Percentiles rank a stretch among this genome's conserved stretches.
phyloP scores from a whole-genome alignment of 2,888 invertebrate species.

The Ischnura elegans region DNA sequence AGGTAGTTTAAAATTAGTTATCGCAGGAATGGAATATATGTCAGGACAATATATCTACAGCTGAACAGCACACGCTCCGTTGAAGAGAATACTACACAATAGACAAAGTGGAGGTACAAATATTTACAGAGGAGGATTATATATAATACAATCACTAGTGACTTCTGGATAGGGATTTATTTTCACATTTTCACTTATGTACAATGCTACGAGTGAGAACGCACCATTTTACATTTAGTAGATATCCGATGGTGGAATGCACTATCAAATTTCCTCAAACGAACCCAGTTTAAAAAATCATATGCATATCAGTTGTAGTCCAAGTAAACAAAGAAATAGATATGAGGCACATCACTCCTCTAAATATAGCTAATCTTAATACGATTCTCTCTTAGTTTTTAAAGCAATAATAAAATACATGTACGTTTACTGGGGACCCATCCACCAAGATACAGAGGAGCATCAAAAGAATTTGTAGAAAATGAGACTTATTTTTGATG shows the following conservation, averaged over 20 bases:
- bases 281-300: background rate
- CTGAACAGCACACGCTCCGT: background rate
- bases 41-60: background rate
- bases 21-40: background rate
- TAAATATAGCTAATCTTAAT: background rate
- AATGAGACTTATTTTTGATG: constrained; percentile 34
- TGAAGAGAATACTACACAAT: background rate
- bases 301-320: background rate
- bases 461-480: constrained; percentile 54
- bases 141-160: constrained; percentile 21
- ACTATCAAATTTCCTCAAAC: background rate
- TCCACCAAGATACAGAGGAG: background rate
- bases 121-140: constrained; percentile 26
- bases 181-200: constrained; percentile 11
- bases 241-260: background rate
- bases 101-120: background rate
- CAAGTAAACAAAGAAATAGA: background rate
- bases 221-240: background rate
- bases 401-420: background rate
- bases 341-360: background rate
- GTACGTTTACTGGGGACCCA: background rate
- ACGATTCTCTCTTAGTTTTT: background rate
- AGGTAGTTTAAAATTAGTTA: background rate
- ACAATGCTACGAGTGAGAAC: background rate
- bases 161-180: constrained; percentile 26